Base-by-base conservation (phyloP, 2,797 vertebrate genomes). In the Onychomys leucogaster region DNA sequence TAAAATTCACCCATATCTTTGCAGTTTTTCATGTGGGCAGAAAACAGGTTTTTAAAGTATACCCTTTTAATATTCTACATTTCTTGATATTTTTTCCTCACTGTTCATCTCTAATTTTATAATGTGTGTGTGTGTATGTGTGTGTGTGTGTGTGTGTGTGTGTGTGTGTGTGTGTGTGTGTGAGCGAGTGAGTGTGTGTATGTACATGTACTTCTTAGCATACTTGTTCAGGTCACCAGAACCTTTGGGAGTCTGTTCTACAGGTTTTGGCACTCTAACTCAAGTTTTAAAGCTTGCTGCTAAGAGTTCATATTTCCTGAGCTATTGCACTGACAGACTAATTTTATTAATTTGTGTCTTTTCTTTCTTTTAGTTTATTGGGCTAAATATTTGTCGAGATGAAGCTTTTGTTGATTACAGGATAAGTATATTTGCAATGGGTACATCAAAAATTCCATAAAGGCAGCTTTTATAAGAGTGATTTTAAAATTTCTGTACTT, bases 401-500 rank as follows among this genome's bases (percentile, higher is more conserved):
- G 4, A 27, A 16, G 14, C 7, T 87, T 86, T 71, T 55, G 8
- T 21, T 86, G 0, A 93, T 43, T 90, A 3, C 27, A 94, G 57
- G 9, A 11, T 69, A 83, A 46, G 67, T 59, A 46, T 16, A 75
- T 92, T 71, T 85, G 16, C 23, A 77, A 23, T 32, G 11, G 52
- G 69, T 92, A 13, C 21, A 41, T 85, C 84, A 67, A 84, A 96
- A 94, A 84, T 84, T 25, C 29, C 19, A 77, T 52, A 34, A 88
- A 55, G 5, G 23, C 25, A 75, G 19, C 34, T 90, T 95, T 96
- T 85, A 4, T 73, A 19, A 90, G 7, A 86, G 8, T 0, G 21
- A 49, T 94, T 92, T 41, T 89, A 90, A 71, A 90, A 46, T 5
- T 29, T 65, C 49, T 65, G 5, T 65, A 84, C 2, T 84, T 46